Percentiles rank a stretch among this genome's conserved stretches.
These are phyloP conservation scores for Monochamus saltuarius DNA, from an alignment of 1,140 invertebrate species.

Conservation along the genomic window DNA sequence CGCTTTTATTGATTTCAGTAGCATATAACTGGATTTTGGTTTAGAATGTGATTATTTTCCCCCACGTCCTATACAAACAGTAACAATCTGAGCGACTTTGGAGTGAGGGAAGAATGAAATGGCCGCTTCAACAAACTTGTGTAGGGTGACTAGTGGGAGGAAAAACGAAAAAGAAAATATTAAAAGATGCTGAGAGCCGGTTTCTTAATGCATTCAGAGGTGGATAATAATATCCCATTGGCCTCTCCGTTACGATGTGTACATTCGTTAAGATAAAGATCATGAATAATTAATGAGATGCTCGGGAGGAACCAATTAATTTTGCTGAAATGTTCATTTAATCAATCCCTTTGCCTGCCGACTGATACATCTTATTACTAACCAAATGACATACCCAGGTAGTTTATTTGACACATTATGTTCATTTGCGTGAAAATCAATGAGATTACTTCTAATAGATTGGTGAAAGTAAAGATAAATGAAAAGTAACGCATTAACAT, in stretches of 20 bases:
- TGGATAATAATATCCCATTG: slow-evolving; percentile 8
- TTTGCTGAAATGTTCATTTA: too few relatives aligned
- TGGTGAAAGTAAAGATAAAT: too few relatives aligned
- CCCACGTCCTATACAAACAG: neutral
- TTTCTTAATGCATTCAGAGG: slow-evolving; percentile 9
- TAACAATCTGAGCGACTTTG: neutral
- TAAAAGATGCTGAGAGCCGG: slow-evolving; percentile 5
- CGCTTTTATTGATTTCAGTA: slow-evolving; percentile 68
- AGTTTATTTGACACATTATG: too few relatives aligned
- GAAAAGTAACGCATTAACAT: too few relatives aligned
- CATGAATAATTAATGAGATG: too few relatives aligned
- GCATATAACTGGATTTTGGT: slow-evolving; percentile 56
- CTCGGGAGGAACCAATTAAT: too few relatives aligned
- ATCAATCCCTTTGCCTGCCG: too few relatives aligned
- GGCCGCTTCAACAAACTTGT: slow-evolving; percentile 7
- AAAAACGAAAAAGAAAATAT: slow-evolving; percentile 7
- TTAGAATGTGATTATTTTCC: slow-evolving; percentile 39
- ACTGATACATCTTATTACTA: too few relatives aligned
- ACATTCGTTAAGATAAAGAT: slow-evolving; percentile 2
- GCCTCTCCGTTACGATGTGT: neutral
- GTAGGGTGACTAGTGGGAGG: slow-evolving; percentile 3
- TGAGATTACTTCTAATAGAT: too few relatives aligned
- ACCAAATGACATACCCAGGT: too few relatives aligned
- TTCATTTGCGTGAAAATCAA: too few relatives aligned
- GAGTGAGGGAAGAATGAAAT: slow-evolving; percentile 9